Percentiles rank a stretch among this genome's conserved stretches.
Evolutionary conservation across 1,140 invertebrate species (phyloP).

Genomic region (Drosophila willistoni): DNA sequence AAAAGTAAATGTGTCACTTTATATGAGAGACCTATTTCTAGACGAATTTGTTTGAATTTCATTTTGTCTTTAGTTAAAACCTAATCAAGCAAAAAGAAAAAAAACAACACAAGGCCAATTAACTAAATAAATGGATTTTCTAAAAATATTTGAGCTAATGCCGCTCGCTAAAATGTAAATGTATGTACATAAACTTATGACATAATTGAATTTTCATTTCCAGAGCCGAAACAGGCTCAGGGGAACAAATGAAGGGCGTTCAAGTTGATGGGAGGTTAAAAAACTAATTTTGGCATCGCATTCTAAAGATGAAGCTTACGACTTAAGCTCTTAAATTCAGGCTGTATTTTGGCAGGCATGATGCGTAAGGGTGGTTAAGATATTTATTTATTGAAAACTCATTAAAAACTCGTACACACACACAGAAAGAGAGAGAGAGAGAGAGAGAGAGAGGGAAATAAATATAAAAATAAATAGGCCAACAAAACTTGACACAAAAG

Average conservation of each 20-base stretch:
- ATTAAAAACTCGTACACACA: conserved; percentile 68
- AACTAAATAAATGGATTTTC: conserved; percentile 43
- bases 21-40: not conserved
- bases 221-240: not conserved
- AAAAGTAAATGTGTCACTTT: not conserved
- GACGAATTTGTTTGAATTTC: conserved; percentile 4
- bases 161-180: not conserved
- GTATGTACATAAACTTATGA: conserved; percentile 49
- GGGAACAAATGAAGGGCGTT: not conserved
- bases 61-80: not conserved
- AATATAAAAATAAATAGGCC: conserved; percentile 2
- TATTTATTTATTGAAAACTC: conserved; percentile 72
- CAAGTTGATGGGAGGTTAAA: conserved; percentile 10
- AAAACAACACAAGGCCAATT: conserved; percentile 22
- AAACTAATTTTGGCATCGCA: conserved; percentile 64
- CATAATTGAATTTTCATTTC: conserved; percentile 75
- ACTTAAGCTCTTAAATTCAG: conserved; percentile 45
- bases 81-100: not conserved
- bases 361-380: not conserved
- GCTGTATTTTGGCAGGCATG: not conserved
- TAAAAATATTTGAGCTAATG: conserved; percentile 36
- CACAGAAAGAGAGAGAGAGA: not conserved
- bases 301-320: conserved; percentile 38
- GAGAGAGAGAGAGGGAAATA: not conserved
- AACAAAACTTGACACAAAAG: conserved; percentile 3